Base-by-base conservation (phyloP, 2,888 invertebrate species). In the Melipona beecheii region DNA sequence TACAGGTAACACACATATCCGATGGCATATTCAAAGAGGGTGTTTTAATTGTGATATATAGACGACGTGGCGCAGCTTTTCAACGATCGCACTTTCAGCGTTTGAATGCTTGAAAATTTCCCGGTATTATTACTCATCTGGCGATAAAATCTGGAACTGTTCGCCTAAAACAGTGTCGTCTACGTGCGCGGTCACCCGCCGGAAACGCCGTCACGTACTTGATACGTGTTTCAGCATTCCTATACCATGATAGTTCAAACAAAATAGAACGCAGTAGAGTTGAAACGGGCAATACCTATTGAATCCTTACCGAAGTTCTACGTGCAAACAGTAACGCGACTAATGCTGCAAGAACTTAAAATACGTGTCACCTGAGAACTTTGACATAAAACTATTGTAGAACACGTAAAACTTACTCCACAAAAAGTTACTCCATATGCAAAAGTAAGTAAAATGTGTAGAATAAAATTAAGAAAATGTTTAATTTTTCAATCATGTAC, bases 21-120 rank as follows among this genome's bases (percentile, higher is more conserved):
- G 9, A 52, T 11, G 21, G 9, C 1, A 24, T 11, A 13, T 66
- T 17, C 56, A 6, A 49, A 27, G 4, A 24, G 13, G 19, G 19
- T 4, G 24, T 64, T 50, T 64, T 74, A 74, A 75, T 81, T 58
- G 62, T 74, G 56, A 74, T 64, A 65, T 64, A 65, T 74, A 64
- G 27, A 27, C 19, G 69, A 73, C 54, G 27, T n/a, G 62, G 27
- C 24, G 27, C 17, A 24, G 58, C 3, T 64, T 31, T 24, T 31
- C 17, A 52, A 49, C 50, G 50, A 17, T 62, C 5, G 15, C 36
- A 36, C 36, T 36, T 36, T 36, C 36, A 36, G 36, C 19, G 50
- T 62, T 73, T 50, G 73, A 64, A 52, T 73, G 52, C 52, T 31
- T 50, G 73, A 73, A 62, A 27, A 62, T 52, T 64, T 74, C 74